phyloP scores from a whole-genome alignment of 2,888 invertebrate genomes.

The Chydorus sphaericus region DNA sequence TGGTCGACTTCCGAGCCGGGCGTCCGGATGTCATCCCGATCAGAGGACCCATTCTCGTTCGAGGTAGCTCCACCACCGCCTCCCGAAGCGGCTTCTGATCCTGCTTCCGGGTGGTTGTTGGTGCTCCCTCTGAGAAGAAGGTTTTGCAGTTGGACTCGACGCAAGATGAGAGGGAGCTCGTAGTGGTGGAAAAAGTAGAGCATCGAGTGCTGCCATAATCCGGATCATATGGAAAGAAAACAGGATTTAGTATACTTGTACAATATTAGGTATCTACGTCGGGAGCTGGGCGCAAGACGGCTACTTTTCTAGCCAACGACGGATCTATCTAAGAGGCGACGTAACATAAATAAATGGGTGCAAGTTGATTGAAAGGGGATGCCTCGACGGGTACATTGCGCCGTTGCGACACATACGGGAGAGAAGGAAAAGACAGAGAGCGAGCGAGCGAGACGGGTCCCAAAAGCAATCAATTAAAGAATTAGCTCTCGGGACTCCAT shows the following conservation, averaged over 20 bases:
- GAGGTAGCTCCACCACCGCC: neutral
- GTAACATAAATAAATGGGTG: neutral
- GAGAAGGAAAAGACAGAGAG: neutral
- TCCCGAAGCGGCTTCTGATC: slow-evolving; percentile 22
- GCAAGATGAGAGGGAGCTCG: slow-evolving; percentile 90
- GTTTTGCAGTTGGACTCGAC: slow-evolving; percentile 70
- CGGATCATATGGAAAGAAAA: neutral
- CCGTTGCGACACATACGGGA: neutral
- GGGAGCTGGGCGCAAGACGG: neutral
- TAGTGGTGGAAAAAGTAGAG: slow-evolving; percentile 99
- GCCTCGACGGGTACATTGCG: neutral
- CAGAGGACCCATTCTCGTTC: neutral
- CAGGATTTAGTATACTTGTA: neutral
- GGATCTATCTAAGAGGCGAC: too few species aligned
- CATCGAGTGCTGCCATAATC: slow-evolving; percentile 78
- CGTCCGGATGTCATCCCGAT: too few species aligned
- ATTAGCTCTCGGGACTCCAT: neutral
- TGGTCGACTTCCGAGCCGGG: slow-evolving; percentile 9
- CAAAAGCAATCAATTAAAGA: neutral
- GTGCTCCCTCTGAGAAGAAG: slow-evolving; percentile 44
- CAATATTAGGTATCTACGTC: neutral
- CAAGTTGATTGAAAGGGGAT: neutral
- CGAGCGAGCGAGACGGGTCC: too few species aligned
- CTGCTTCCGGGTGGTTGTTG: slow-evolving; percentile 35
- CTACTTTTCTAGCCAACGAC: too few species aligned